Base-by-base conservation (phyloP, 2,888 invertebrate species). In the Metallyticus violacea region DNA sequence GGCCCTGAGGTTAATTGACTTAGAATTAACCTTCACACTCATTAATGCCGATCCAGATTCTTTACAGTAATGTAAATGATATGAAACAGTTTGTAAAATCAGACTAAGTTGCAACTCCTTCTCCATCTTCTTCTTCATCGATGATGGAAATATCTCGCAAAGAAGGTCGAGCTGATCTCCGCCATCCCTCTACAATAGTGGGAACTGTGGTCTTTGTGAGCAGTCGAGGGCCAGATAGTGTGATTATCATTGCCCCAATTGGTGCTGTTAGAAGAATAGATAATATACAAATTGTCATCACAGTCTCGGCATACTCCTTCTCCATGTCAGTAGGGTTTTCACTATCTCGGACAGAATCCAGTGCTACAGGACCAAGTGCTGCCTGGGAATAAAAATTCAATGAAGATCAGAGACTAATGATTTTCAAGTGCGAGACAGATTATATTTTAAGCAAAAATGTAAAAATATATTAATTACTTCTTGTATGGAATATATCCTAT, bases 111-210 rank as follows among this genome's bases (percentile, higher is more conserved):
- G 84, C 81, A 15, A 86, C 86, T 6, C 26, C 81, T 27, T 86
- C 88, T 28, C 94, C 94, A 89, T 96, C 94, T 89, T 96, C 96
- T 90, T 96, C 96, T 90, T 97, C 97, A 90, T 97, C 96, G 91
- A 97, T 96, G 91, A 97, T 97, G 88, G 97, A 96, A 88, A 97
- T 97, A 91, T 97, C 97, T 82, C 97, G 94, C 86, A 97, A 96
- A 0, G 97, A 97, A 4, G 97, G 97, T 88, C 97, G 93, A 90
- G 97, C 96, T 83, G 96, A 95, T 89, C 96, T 94, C 26, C 96
- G 94, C n/a, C n/a, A n/a, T 87, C 96, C 90, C n/a, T 90, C 96
- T 92, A 89, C 89, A 86, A 85, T 81, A 77, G 87, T 79, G 4
- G 83, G 86, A 30, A 95, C 94, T 86, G 95, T 94, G 0, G 96